Percentiles rank a stretch among this genome's conserved stretches.
These are phyloP conservation scores for Mus spicilegus DNA, from an alignment of 2,113 vertebrate species.

Conservation along the genomic window DNA sequence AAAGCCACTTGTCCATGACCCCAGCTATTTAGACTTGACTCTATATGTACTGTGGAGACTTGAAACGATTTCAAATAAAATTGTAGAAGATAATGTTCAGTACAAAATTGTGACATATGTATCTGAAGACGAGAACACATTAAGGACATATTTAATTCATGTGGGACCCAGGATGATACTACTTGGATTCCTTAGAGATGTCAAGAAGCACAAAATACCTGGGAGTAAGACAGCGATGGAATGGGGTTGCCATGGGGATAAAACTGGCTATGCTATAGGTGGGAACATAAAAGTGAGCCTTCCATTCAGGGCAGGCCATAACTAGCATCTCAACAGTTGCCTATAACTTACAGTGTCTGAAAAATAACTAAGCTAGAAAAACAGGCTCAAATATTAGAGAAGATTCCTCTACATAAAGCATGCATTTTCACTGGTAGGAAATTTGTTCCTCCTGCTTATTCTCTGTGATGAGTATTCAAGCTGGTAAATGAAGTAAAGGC, in stretches of 20 bases:
- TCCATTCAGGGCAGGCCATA: background rate
- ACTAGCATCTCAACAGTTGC: background rate
- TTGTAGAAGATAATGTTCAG: background rate
- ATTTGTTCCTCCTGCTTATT: background rate
- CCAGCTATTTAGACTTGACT: background rate
- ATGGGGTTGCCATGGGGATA: background rate
- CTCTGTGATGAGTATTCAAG: background rate
- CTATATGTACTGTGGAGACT: background rate
- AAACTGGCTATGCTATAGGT: background rate
- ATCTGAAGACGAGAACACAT: background rate
- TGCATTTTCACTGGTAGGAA: background rate
- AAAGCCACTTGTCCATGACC: background rate
- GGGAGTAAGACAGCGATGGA: background rate
- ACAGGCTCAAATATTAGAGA: background rate
- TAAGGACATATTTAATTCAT: slow-evolving; percentile 1
- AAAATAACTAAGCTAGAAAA: background rate
- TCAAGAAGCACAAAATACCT: background rate
- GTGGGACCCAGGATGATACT: background rate
- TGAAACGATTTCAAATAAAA: background rate
- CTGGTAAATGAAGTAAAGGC: background rate
- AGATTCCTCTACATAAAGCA: background rate
- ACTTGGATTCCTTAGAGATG: background rate
- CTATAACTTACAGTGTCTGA: background rate
- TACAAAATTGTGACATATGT: background rate
- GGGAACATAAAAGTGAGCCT: background rate